Evolutionary conservation across 2,113 vertebrate species (phyloP), one percentile per base, ranked within the genome.

Genomic region (Bungarus multicinctus): DNA sequence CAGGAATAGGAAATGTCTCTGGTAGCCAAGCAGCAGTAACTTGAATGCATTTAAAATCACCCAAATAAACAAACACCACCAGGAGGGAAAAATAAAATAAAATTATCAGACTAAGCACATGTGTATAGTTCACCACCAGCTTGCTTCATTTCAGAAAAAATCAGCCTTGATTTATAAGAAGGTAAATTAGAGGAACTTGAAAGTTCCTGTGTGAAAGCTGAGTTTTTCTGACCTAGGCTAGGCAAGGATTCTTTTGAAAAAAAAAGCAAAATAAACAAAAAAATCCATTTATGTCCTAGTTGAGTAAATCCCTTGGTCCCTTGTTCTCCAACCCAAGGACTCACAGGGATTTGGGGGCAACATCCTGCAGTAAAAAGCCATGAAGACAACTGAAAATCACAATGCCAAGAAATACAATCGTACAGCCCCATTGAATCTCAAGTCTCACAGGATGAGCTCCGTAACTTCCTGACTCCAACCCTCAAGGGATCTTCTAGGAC

Each of bases 21-120:
- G 88, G 87, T 94, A 93, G 87, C 1, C 7, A 95, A 96, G 92
- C 8, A 1, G 1, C 45, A 2, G 55, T 57, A 2, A 90, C 52
- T 88, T 95, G 92, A 52, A 94, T 69, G 94, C 90, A 95, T 94
- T 94, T 95, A 93, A 90, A 95, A 95, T 88, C 4, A 55, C 88
- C 95, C n/a, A 92, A 92, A 94, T 90, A 94, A 96, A 94, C n/a
- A 14, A 90, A 88, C 5, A 95, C 0, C 22, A 91, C 18, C 0
- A 2, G 18, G 43, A 18, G 9, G 0, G 0, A 0, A 0, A 5
- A 34, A 52, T 16, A 22, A 12, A 52, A 87, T 87, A 30, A 87
- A 30, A 30, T 16, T 39, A 16, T 39, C 34, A 39, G 74, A 81
- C 34, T 43, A 22, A 81, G 18, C 18, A 9, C 34, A 45, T 30